phyloP scores from a whole-genome alignment of 2,888 invertebrate genomes.

The Plebejus melissa region DNA sequence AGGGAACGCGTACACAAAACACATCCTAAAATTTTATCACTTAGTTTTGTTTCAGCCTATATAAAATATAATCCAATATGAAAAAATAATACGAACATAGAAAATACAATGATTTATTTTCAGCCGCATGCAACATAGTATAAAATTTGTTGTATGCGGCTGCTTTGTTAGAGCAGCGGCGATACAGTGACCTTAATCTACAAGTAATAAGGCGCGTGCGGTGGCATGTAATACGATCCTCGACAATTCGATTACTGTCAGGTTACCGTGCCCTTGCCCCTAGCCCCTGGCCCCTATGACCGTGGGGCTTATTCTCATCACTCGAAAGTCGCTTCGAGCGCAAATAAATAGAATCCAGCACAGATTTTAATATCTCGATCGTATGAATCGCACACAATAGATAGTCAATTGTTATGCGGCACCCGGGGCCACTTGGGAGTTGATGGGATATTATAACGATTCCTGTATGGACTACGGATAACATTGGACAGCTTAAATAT shows the following conservation, averaged over 20 bases:
- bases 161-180: background rate
- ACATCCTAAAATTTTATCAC: no score
- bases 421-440: no score
- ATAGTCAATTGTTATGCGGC: no score
- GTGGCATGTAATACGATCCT: slow-evolving; percentile 12
- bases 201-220: background rate
- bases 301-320: background rate
- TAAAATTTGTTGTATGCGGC: background rate
- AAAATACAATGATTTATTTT: background rate
- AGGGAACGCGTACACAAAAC: no score
- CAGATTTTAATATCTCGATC: no score
- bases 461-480: no score
- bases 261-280: slow-evolving; percentile 2
- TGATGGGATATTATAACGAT: no score
- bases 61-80: background rate
- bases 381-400: no score
- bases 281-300: background rate
- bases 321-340: background rate
- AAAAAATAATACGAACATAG: background rate
- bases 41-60: no score
- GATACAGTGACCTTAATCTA: slow-evolving; percentile 34
- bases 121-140: background rate
- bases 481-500: no score
- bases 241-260: slow-evolving; percentile 1
- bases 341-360: no score